A percentile compares a stretch with the other conserved stretches of the same genome.
phyloP scores from a whole-genome alignment of 2,888 invertebrate genomes.

The Ormyrus nitidulus region DNA sequence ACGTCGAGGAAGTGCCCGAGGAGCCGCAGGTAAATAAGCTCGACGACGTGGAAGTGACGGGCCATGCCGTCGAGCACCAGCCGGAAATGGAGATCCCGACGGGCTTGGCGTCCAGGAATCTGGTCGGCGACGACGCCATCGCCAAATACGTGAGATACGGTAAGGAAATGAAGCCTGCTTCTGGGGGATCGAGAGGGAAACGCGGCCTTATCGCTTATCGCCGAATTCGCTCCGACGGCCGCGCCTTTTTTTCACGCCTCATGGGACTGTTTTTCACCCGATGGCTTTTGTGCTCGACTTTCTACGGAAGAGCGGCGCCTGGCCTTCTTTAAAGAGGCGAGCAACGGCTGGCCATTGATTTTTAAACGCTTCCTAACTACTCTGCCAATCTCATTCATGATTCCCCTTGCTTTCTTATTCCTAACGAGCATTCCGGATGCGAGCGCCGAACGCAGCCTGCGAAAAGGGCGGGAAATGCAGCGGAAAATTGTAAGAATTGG shows the following conservation, averaged over 20 bases:
- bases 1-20: neutral
- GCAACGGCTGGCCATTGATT: no score
- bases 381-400: no score
- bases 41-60: slow-evolving; percentile 13
- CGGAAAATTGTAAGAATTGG: no score
- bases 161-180: slow-evolving; percentile 58
- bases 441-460: no score
- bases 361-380: no score
- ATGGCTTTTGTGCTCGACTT: no score
- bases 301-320: neutral
- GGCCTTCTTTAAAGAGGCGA: neutral
- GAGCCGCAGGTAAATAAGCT: neutral
- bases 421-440: no score
- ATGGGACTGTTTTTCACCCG: neutral
- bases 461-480: no score
- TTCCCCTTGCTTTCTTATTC: no score
- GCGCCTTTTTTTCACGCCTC: slow-evolving; percentile 20
- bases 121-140: slow-evolving; percentile 57
- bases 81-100: neutral
- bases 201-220: slow-evolving; percentile 35
- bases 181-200: slow-evolving; percentile 1
- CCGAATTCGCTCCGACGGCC: slow-evolving; percentile 12
- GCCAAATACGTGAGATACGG: slow-evolving; percentile 71
- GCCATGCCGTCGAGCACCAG: neutral
- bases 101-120: slow-evolving; percentile 56